Percentiles rank a stretch among this genome's conserved stretches.
Conservation (phyloP, 2,797 vertebrate genomes). For the Rhynchotus rufescens region DNA sequence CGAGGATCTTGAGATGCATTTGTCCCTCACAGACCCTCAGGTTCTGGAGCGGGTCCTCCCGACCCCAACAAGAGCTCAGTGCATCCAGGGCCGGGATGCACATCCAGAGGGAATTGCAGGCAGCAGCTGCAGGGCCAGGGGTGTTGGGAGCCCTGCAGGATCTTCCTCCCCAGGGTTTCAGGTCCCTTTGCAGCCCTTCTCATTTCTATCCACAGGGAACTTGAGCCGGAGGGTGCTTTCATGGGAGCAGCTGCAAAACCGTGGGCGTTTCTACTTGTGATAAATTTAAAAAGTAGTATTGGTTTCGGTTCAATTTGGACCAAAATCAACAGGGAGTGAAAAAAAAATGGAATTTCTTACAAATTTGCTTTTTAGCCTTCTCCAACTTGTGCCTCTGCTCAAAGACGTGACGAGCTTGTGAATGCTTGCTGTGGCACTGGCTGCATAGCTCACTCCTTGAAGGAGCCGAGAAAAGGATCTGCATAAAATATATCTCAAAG, state of each 20-base stretch:
- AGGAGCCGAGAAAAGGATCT: background rate
- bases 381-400: background rate
- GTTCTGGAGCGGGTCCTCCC: background rate
- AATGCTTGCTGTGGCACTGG: background rate
- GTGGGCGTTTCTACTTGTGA: constrained; percentile 17
- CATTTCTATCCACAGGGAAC: background rate
- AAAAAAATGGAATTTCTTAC: background rate
- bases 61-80: background rate
- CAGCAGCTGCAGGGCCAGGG: background rate
- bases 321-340: background rate
- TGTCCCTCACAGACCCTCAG: background rate
- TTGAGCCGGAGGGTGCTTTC: background rate
- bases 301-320: constrained; percentile 32
- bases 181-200: background rate
- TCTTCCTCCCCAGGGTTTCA: background rate
- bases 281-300: background rate
- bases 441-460: background rate
- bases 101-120: background rate
- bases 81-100: background rate
- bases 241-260: background rate
- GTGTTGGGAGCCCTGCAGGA: background rate
- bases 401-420: background rate
- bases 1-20: background rate
- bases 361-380: background rate
- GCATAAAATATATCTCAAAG: background rate